Base-by-base conservation (phyloP, 2,113 vertebrate genomes). In the Phocoena phocoena region DNA sequence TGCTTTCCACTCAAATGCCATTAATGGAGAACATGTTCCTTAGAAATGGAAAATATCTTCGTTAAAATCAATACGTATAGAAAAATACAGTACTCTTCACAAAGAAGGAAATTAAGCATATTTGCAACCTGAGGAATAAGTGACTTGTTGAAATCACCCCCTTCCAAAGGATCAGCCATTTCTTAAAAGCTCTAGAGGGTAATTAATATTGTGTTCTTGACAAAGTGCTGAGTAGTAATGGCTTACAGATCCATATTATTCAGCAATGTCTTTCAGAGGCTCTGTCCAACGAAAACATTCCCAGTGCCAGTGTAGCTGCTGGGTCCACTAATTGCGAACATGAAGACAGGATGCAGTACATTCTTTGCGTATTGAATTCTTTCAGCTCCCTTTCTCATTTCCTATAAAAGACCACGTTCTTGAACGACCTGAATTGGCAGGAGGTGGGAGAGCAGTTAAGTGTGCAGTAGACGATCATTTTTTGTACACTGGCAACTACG, bases 21-120 rank as follows among this genome's bases (percentile, higher is more conserved):
- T 92, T 97, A 81, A 67, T 98, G 84, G 77, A 93, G 96, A 97
- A 92, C 5, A 70, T 47, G 50, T 96, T 95, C 58, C 95, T 98
- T 92, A 77, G 47, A 82, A 86, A 94, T 93, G 6, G 38, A 95
- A 25, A 12, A 67, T 68, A 50, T 77, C 10, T 74, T 90, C 15
- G 47, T 88, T 84, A 94, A 97, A 98, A 97, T 50, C 53, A 90
- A 71, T 96, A 97, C 15, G 60, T 71, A 88, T 31, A 95, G 85
- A 88, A 98, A 97, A 98, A 94, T 23, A 88, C 81, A 97, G 85
- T 58, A 93, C 38, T 83, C 83, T 85, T 67, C 58, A 82, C 47
- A 3, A 97, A 74, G 47, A 95, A 87, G 23, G 50, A 87, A 68
- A 96, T 93, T 95, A 84, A 93, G 31, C 38, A 77, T 83, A 88